These are phyloP conservation scores for Cyphomyrus discorhynchus DNA, from an alignment of 2,113 vertebrate species.

Conservation along the genomic window DNA sequence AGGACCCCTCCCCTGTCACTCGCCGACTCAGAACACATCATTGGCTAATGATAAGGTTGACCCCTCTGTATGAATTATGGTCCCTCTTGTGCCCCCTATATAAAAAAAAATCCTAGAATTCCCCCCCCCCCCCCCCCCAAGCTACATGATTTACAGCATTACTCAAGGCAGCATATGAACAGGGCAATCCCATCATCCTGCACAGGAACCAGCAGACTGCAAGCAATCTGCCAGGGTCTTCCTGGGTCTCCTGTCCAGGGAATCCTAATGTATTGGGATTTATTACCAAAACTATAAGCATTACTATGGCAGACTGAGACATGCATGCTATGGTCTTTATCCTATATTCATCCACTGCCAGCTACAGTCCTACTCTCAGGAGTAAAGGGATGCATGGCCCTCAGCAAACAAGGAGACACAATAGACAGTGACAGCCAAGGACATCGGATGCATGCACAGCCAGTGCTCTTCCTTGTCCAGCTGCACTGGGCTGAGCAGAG, in stretches of 20 bases:
- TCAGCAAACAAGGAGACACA: neutral
- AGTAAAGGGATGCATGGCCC: neutral
- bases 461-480: neutral
- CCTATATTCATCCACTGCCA: conserved; percentile 38
- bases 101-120: neutral
- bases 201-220: neutral
- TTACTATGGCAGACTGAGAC: conserved; percentile 32
- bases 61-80: neutral
- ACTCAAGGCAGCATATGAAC: neutral
- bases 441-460: neutral
- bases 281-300: conserved; percentile 44
- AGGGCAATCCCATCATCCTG: neutral
- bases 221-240: conserved; percentile 9
- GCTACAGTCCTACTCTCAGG: conserved; percentile 27
- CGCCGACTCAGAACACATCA: neutral
- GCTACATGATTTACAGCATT: conserved; percentile 8
- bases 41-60: neutral
- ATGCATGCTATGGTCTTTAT: conserved; percentile 25
- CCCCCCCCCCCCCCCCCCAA: neutral
- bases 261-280: conserved; percentile 45
- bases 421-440: conserved; percentile 2
- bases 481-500: neutral
- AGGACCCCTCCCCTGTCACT: neutral
- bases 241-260: conserved; percentile 37
- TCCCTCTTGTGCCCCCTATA: neutral